Evolutionary conservation across 2,888 invertebrate species (phyloP).

Genomic region (Caenorhabditis panamensis): DNA sequence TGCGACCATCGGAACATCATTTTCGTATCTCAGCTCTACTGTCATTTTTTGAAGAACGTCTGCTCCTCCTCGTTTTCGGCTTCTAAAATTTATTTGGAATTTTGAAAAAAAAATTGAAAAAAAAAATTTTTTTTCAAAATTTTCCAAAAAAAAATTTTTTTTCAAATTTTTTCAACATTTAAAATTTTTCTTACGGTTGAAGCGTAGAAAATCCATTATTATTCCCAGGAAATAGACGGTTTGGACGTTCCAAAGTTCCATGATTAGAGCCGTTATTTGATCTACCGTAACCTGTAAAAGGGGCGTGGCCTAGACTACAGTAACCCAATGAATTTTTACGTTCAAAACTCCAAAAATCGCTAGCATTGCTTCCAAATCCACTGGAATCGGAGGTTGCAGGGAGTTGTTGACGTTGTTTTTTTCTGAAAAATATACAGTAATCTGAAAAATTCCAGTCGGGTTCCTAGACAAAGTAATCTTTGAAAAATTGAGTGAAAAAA

Average conservation of each 20-base stretch:
- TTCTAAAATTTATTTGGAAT: no score
- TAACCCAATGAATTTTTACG: neutral
- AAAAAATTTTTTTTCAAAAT: neutral
- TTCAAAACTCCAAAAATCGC: slow-evolving; percentile 57
- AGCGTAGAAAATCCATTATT: slow-evolving; percentile 57
- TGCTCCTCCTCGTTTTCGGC: slow-evolving; percentile 16
- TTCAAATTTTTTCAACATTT: neutral
- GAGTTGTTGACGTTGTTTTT: slow-evolving; percentile 36
- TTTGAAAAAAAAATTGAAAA: neutral
- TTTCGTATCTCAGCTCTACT: slow-evolving; percentile 55
- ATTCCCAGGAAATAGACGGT: slow-evolving; percentile 26
- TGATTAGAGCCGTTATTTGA: slow-evolving; percentile 47
- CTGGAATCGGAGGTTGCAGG: slow-evolving; percentile 44
- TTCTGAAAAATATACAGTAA: slow-evolving; percentile 26
- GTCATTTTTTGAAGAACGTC: slow-evolving; percentile 15
- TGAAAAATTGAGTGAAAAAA: no score
- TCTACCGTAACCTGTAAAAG: slow-evolving; percentile 46
- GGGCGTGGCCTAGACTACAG: neutral
- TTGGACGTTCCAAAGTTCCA: slow-evolving; percentile 39
- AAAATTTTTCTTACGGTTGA: slow-evolving; percentile 30
- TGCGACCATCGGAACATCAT: slow-evolving; percentile 68
- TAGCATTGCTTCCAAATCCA: slow-evolving; percentile 56
- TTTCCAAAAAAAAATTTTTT: no score
- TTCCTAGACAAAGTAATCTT: no score
- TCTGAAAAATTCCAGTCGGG: no score